phyloP scores from a whole-genome alignment of 2,888 invertebrate genomes.

The Octodonta nipae region DNA sequence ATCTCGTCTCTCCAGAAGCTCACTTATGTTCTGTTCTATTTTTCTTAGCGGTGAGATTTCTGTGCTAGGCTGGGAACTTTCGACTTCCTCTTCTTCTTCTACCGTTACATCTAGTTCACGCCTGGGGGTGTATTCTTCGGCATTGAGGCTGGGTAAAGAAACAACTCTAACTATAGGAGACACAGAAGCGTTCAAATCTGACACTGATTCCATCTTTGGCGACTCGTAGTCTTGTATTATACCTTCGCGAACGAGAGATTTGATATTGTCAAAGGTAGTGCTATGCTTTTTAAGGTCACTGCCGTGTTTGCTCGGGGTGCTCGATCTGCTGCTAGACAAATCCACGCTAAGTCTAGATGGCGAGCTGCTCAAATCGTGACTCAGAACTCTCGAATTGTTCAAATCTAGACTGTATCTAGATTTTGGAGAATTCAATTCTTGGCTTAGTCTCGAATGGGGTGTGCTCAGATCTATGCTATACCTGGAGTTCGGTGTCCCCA shows the following conservation, averaged over 20 bases:
- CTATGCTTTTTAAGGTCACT: conserved; percentile 57
- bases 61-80: conserved; percentile 46
- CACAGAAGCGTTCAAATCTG: conserved; percentile 41
- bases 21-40: conserved; percentile 60
- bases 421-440: conserved; percentile 46
- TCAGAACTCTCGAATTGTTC: conserved; percentile 36
- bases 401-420: conserved; percentile 48
- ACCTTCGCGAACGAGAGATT: conserved; percentile 58
- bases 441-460: conserved; percentile 42
- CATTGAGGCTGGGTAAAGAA: conserved; percentile 50
- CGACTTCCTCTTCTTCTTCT: conserved; percentile 59
- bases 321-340: conserved; percentile 30
- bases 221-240: conserved; percentile 44
- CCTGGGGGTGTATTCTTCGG: conserved; percentile 46
- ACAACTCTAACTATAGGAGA: conserved; percentile 56
- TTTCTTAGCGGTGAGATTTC: conserved; percentile 55
- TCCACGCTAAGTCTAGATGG: conserved; percentile 28
- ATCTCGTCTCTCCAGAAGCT: conserved; percentile 43
- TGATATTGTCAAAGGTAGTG: conserved; percentile 64
- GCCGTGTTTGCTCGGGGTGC: conserved; percentile 40
- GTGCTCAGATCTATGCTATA: conserved; percentile 56
- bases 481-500: conserved; percentile 49
- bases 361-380: conserved; percentile 29
- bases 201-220: conserved; percentile 46
- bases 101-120: conserved; percentile 56